Evolutionary conservation across 2,113 vertebrate genomes (phyloP), one percentile per base, ranked within the genome.

Genomic region (Bos javanicus): DNA sequence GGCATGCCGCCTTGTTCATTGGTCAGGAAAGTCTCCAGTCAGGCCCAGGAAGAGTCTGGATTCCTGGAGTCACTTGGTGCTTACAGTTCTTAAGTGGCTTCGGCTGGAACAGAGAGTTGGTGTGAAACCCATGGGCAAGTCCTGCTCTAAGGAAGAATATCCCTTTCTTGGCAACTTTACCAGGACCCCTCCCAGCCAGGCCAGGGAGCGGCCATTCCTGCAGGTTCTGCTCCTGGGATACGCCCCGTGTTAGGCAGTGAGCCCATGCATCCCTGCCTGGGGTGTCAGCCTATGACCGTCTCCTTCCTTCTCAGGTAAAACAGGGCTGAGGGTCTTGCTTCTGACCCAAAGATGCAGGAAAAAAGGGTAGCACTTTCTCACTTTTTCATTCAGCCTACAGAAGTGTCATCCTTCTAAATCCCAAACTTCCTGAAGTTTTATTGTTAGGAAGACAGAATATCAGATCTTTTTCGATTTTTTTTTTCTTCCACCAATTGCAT

Each of bases 341-440:
- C n/a, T 3, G 30, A 86, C n/a, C n/a, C 11, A 10, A 21, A 57
- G 57, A n/a, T 87, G n/a, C 36, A 15, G 59, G 57, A n/a, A 19
- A 33, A 74, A 3, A 7, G 15, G 14, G n/a, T 30, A 50, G 56
- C 23, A 46, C 5, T 39, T 46, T 33, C 28, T 78, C 46, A 5
- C 13, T 6, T 30, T 87, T n/a, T 82, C 78, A 13, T 23, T 87
- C 9, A 36, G 56, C 9, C 82, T 62, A 28, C 50, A 52, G n/a
- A 83, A 92, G 36, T 71, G 28, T 71, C 57, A 43, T 94, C 84
- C 43, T 88, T 88, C 43, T 71, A 48, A 54, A 62, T 86, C 10
- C 13, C 57, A 91, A 62, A 59, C 87, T 83, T 91, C 76, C 15
- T 54, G 9, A 52, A 71, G 39, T 57, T 86, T 64, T 25, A 36